Evolutionary conservation across 2,888 invertebrate genomes (phyloP).

Genomic region (Spodoptera picta): DNA sequence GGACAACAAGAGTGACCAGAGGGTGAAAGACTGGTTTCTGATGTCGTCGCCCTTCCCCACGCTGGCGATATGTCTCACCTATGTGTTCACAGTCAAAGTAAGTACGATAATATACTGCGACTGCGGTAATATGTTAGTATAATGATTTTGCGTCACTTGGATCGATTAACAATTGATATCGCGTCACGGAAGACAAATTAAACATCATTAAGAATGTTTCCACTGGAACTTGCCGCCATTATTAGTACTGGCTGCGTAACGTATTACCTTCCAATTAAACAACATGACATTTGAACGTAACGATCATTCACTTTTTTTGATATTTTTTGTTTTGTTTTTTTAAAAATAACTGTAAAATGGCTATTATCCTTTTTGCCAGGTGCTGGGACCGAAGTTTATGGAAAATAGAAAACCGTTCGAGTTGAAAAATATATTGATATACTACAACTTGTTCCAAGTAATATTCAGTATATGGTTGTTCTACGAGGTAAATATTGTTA

Average conservation of each 20-base stretch:
- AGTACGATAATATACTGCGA: slow-evolving; percentile 52
- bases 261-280: slow-evolving; percentile 27
- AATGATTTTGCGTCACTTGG: slow-evolving; percentile 41
- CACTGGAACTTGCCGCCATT: slow-evolving; percentile 58
- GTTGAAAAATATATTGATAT: slow-evolving; percentile 92
- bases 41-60: slow-evolving; percentile 95
- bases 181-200: slow-evolving; percentile 53
- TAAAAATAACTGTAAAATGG: neutral
- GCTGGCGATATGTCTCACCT: slow-evolving; percentile 91
- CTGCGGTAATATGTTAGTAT: slow-evolving; percentile 13
- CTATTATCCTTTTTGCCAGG: slow-evolving; percentile 73
- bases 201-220: slow-evolving; percentile 60
- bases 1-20: slow-evolving; percentile 95
- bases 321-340: slow-evolving; percentile 8
- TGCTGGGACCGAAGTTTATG: slow-evolving; percentile 94
- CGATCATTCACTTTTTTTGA: slow-evolving; percentile 11
- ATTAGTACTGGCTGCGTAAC: slow-evolving; percentile 45
- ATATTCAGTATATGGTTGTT: slow-evolving; percentile 92
- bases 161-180: slow-evolving; percentile 54
- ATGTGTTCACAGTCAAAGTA: slow-evolving; percentile 93
- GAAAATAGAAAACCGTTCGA: slow-evolving; percentile 95
- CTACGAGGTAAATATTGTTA: slow-evolving; percentile 88
- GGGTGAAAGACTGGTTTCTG: slow-evolving; percentile 93
- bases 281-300: slow-evolving; percentile 27
- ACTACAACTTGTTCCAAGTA: slow-evolving; percentile 96